Evolutionary conservation across 2,797 vertebrate genomes (phyloP).

Genomic region (Ptychadena robeensis): DNA sequence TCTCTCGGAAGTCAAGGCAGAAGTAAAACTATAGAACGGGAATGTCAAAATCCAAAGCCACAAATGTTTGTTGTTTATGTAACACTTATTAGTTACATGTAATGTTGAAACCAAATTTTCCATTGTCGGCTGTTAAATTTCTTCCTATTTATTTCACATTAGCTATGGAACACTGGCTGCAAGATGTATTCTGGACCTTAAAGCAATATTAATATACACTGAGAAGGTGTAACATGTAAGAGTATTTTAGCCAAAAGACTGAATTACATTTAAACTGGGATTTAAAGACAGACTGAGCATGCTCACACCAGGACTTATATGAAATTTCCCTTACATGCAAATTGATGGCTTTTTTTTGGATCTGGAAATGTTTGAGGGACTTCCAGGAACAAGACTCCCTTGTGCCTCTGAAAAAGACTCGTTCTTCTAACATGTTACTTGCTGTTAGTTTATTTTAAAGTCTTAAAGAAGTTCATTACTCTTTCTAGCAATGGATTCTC

Average conservation of each 20-base stretch:
- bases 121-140: not conserved
- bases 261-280: not conserved
- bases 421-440: not conserved
- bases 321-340: not conserved
- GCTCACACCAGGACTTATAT: not conserved
- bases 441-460: not conserved
- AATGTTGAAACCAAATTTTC: not conserved
- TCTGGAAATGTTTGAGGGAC: not conserved
- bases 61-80: not conserved
- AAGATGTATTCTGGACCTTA: not conserved
- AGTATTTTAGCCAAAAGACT: not conserved
- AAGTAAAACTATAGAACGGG: not conserved
- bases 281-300: not conserved
- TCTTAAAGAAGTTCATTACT: not conserved
- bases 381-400: constrained; percentile 1
- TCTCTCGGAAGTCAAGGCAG: not conserved
- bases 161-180: not conserved
- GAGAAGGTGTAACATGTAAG: constrained; percentile 1
- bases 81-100: not conserved
- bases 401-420: not conserved
- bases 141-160: not conserved
- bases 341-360: not conserved
- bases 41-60: not conserved
- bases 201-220: not conserved
- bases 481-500: not conserved